These are phyloP conservation scores for Donacobius atricapilla DNA, from an alignment of 2,113 vertebrate genomes.

Conservation along the genomic window DNA sequence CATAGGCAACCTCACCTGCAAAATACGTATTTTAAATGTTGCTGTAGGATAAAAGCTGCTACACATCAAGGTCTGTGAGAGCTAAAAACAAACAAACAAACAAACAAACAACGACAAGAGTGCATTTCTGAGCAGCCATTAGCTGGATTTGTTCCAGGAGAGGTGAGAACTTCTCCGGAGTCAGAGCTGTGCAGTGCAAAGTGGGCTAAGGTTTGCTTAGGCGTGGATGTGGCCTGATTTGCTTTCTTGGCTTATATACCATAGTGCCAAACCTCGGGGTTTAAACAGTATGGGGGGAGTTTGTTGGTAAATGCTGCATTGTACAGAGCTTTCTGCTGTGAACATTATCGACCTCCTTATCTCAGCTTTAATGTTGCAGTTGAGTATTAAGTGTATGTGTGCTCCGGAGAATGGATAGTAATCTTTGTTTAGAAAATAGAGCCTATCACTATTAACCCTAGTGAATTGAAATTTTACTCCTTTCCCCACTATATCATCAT, in stretches of 20 bases:
- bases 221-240: not conserved
- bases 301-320: not conserved
- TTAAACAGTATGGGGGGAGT: not conserved
- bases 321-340: conserved; percentile 51
- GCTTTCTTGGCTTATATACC: not conserved
- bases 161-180: not conserved
- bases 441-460: not conserved
- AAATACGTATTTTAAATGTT: not conserved
- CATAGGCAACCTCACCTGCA: not conserved
- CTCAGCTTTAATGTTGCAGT: conserved; percentile 51
- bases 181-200: not conserved
- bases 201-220: not conserved
- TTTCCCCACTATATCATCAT: conserved; percentile 12
- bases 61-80: not conserved
- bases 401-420: conserved; percentile 42
- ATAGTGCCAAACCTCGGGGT: not conserved
- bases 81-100: not conserved
- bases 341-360: conserved; percentile 60
- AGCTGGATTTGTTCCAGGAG: conserved; percentile 7
- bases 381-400: conserved; percentile 46
- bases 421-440: conserved; percentile 67
- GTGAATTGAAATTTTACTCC: conserved; percentile 36
- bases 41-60: not conserved
- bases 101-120: not conserved
- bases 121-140: not conserved